Base-by-base conservation (phyloP, 2,888 invertebrate genomes). In the Galerucella nymphaeae region DNA sequence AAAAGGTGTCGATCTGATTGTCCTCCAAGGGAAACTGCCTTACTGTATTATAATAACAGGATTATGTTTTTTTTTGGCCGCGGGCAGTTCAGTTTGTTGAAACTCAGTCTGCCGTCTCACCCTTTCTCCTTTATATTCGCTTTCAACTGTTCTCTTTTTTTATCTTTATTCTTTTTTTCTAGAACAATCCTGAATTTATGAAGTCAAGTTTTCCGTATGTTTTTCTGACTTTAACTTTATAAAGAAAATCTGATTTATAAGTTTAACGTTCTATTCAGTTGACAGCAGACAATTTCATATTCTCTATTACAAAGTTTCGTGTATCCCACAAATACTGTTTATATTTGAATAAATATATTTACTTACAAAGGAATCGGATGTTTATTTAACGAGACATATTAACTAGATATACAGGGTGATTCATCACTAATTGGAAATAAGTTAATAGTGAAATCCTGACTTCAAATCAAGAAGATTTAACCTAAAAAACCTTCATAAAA, bases 31-130 rank as follows among this genome's bases (percentile, higher is more conserved):
- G 78, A 76, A 78, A 76, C 77, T 76, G 75, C 74, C 73, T 75
- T 79, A 80, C 79, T 79, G 76, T 82, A 82, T 82, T 82, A 82
- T 81, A 82, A 82, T 82, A 83, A 83, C 82, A 80, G 80, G 82
- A 83, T 83, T 82, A 83, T 79, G 80, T 79, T 80, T 80, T 78
- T n/a, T 77, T 66, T 68, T 61, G 74, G 74, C 75, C 75, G 72
- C 78, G 75, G 77, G 75, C 77, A 77, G 63, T 50, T 64, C 61
- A 59, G 77, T 78, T 79, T 78, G 79, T 80, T 78, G 78, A 79
- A 76, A 64, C 75, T 75, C 71, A 69, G 72, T 58, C 66, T 58
- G 66, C 71, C 74, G 73, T 67, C 68, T 74, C 68, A 64, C 69
- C 71, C 75, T 80, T 76, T 78, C 77, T 80, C 76, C 78, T 80